Evolutionary conservation across 2,113 vertebrate species (phyloP), one percentile per base, ranked within the genome.

Genomic region (Shinisaurus crocodilurus): DNA sequence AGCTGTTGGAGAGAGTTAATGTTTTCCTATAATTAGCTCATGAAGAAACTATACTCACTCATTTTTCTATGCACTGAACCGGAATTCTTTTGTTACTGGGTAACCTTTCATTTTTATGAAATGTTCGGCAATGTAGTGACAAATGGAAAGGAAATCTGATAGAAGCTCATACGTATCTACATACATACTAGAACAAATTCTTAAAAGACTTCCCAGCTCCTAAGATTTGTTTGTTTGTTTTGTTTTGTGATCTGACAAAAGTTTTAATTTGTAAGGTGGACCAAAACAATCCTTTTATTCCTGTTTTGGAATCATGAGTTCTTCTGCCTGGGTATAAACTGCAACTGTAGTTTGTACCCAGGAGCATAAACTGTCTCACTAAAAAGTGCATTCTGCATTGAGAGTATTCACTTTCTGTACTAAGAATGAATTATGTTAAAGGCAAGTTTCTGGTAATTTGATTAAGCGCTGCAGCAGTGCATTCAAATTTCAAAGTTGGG

Each of bases 21-120:
- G 95, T 95, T 96, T 95, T 94, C 80, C 93, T 95, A 43, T 95
- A 96, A 94, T 95, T 94, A 97, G 96, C 86, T 95, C 93, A 94
- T 93, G 91, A 91, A 92, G 90, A 91, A 90, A 87, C 76, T 70
- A 1, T 91, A 96, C 85, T 95, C 75, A 85, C 23, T 94, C 90
- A 92, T 96, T 95, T 94, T 95, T 94, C 90, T 91, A 75, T 77
- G 88, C 93, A 95, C 91, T 91, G 94, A 96, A 79, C 87, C 88
- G 70, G 91, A 93, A 92, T 97, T 65, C 90, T 94, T 95, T 94
- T 96, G 88, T 94, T 96, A 87, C 94, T 93, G 75, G 69, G n/a
- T 96, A 93, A 91, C 85, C 18, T 95, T 96, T 96, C 91, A 95
- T 96, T 95, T 95, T 94, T 94, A 93, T 92, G 90, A 91, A 89